Evolutionary conservation across 2,888 invertebrate species (phyloP).

Genomic region (Tenthredo mesomela): DNA sequence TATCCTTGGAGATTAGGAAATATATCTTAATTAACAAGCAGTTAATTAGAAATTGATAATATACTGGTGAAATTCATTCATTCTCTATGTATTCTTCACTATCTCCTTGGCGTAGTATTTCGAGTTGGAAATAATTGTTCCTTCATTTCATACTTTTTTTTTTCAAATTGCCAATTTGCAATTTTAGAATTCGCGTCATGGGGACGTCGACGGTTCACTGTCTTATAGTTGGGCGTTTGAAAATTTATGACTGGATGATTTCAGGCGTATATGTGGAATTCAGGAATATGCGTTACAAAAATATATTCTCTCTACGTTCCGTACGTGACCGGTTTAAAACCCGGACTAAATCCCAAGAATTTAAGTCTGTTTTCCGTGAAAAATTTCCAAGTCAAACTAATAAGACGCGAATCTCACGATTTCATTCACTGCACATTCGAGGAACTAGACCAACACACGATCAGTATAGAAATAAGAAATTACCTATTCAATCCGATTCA

Average conservation of each 20-base stretch:
- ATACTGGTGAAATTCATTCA: no score
- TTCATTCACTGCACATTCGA: background rate
- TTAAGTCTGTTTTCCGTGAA: background rate
- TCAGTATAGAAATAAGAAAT: background rate
- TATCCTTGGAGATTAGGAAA: no score
- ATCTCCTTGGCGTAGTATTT: no score
- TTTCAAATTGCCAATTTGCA: background rate
- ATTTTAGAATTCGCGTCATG: constrained; percentile 13
- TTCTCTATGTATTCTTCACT: no score
- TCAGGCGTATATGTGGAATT: no score
- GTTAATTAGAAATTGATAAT: no score
- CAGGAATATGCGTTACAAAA: background rate
- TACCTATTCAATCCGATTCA: background rate
- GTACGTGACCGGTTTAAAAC: background rate
- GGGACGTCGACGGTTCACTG: background rate
- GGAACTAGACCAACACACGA: background rate
- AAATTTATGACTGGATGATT: constrained; percentile 20
- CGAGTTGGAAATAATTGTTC: no score
- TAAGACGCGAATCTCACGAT: background rate
- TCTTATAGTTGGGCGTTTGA: background rate
- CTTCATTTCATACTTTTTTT: no score
- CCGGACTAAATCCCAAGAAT: background rate
- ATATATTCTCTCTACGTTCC: constrained; percentile 26
- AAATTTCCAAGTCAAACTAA: background rate
- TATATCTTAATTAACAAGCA: no score